Conservation (phyloP, 2,888 invertebrate genomes). For the Agonopterix arenella region DNA sequence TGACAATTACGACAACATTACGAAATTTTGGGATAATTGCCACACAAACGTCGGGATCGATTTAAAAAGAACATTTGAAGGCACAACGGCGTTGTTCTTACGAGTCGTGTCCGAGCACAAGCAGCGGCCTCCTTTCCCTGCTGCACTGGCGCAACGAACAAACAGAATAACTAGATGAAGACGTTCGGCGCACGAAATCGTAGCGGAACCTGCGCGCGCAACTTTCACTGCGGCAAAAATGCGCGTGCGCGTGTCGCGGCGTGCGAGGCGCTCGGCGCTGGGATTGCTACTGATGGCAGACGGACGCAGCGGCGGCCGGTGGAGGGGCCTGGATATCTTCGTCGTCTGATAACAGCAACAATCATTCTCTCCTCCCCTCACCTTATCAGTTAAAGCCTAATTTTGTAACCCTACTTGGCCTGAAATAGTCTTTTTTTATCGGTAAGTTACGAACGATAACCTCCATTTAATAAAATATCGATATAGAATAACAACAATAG, state of each 20-base stretch:
- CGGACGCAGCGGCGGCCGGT: constrained; percentile 27
- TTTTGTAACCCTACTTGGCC: background rate
- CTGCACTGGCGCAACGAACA: constrained; percentile 71
- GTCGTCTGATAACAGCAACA: constrained; percentile 51
- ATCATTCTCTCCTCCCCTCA: constrained; percentile 39
- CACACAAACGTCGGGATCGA: constrained; percentile 46
- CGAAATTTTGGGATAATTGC: constrained; percentile 27
- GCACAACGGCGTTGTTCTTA: constrained; percentile 54
- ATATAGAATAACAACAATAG: too few species aligned
- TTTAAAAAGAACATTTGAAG: constrained; percentile 28
- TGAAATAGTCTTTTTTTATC: too few species aligned
- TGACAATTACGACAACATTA: constrained; percentile 1
- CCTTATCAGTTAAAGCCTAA: constrained; percentile 19
- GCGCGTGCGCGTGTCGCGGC: constrained; percentile 47
- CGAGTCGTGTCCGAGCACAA: constrained; percentile 40
- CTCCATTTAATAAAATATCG: too few species aligned
- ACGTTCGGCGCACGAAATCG: constrained; percentile 58
- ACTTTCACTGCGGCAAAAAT: constrained; percentile 59
- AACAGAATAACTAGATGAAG: constrained; percentile 73
- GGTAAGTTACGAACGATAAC: too few species aligned
- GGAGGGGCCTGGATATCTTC: constrained; percentile 37
- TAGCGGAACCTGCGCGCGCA: constrained; percentile 64
- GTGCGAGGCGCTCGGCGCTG: constrained; percentile 61
- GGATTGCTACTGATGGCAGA: constrained; percentile 46
- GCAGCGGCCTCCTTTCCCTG: constrained; percentile 72